phyloP scores from a whole-genome alignment of 2,113 vertebrate genomes.

The Antechinus flavipes region DNA sequence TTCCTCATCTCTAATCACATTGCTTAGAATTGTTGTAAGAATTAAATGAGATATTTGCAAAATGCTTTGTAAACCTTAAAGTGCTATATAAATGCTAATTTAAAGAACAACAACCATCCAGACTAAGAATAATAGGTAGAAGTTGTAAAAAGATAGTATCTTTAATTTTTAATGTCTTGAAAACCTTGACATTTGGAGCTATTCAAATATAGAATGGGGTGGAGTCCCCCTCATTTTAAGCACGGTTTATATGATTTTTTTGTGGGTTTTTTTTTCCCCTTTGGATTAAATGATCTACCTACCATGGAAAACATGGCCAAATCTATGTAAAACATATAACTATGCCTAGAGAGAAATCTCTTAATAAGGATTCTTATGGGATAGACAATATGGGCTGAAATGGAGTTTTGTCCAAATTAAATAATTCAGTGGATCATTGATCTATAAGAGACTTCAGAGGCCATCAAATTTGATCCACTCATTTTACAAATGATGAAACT shows the following conservation, averaged over 20 bases:
- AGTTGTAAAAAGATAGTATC: background rate
- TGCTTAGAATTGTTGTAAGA: background rate
- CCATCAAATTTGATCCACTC: background rate
- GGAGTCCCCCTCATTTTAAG: background rate
- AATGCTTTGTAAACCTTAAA: background rate
- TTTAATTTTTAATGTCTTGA: background rate
- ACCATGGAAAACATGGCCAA: background rate
- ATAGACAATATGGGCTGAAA: background rate
- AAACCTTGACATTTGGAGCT: background rate
- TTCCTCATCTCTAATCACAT: background rate
- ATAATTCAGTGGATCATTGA: background rate
- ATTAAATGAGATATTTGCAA: background rate
- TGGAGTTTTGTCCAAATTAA: background rate
- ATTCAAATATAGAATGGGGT: background rate
- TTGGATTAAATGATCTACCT: background rate
- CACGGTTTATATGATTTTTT: background rate
- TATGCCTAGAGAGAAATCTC: background rate
- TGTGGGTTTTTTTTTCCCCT: background rate
- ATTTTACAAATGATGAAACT: background rate
- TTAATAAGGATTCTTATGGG: background rate
- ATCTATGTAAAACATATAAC: background rate
- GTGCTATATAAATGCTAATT: background rate
- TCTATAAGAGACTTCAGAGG: background rate
- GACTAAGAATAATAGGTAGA: background rate
- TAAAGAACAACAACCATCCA: background rate